phyloP scores from a whole-genome alignment of 2,888 invertebrate species.

The Limenitis camilla region DNA sequence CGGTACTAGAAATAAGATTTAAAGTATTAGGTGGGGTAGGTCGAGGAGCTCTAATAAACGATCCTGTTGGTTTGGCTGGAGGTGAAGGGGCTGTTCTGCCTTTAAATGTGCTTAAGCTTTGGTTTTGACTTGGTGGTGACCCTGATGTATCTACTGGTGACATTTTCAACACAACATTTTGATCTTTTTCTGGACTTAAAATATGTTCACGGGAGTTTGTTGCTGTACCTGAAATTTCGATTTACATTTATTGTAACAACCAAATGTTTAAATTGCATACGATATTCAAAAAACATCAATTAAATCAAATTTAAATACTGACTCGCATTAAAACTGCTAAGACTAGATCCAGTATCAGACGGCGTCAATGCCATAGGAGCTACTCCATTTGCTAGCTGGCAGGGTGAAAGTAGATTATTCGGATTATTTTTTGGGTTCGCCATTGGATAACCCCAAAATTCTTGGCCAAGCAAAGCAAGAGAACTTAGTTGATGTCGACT shows the following conservation, averaged over 20 bases:
- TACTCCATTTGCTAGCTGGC: conserved; percentile 52
- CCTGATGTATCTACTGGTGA: conserved; percentile 77
- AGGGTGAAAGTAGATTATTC: conserved; percentile 53
- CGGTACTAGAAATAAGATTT: conserved; percentile 79
- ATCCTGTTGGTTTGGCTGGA: conserved; percentile 59
- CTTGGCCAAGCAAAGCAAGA: conserved; percentile 90
- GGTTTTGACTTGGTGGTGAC: conserved; percentile 64
- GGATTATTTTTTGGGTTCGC: conserved; percentile 78
- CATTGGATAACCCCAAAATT: conserved; percentile 89
- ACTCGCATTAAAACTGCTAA: conserved; percentile 82
- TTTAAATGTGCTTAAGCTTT: conserved; percentile 80
- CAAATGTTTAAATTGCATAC: too few relatives aligned
- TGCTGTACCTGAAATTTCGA: conserved; percentile 44
- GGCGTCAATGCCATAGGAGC: conserved; percentile 72
- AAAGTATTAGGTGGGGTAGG: conserved; percentile 89
- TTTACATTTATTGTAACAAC: neutral
- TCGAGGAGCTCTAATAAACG: conserved; percentile 77
- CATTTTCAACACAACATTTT: conserved; percentile 84
- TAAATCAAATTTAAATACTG: conserved; percentile 28
- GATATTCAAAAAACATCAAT: neutral
- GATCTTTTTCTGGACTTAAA: conserved; percentile 64
- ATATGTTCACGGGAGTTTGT: conserved; percentile 57
- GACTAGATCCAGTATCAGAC: conserved; percentile 81
- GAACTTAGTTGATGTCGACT: conserved; percentile 93
- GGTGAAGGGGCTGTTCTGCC: conserved; percentile 75